A percentile compares a stretch with the other conserved stretches of the same genome.
phyloP scores from a whole-genome alignment of 2,888 invertebrate species.

The Brenthis ino region DNA sequence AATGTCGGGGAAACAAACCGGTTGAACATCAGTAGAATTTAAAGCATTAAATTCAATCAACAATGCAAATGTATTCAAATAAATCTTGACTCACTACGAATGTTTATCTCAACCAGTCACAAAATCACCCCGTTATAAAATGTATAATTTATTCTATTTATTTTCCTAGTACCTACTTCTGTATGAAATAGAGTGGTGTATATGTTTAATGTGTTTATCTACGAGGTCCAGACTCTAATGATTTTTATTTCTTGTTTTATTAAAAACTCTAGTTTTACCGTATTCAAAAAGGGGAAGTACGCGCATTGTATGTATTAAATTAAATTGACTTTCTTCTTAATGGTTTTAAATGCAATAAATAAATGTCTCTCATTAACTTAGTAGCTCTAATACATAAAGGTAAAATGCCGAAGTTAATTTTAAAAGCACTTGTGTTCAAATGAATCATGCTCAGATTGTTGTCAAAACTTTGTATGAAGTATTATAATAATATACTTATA shows the following conservation, averaged over 20 bases:
- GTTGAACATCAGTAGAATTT: conserved; percentile 48
- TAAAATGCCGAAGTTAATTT: too few species aligned
- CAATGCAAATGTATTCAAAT: conserved; percentile 56
- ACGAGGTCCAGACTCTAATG: background rate
- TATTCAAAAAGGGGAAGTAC: too few species aligned
- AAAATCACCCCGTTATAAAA: conserved; percentile 22
- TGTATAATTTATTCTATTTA: conserved; percentile 18
- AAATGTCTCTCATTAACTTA: too few species aligned
- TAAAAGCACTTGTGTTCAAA: too few species aligned
- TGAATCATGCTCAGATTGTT: too few species aligned
- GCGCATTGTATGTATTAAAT: too few species aligned
- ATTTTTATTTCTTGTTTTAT: background rate
- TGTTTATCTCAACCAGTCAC: conserved; percentile 22
- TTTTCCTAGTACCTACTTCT: conserved; percentile 5
- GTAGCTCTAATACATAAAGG: too few species aligned
- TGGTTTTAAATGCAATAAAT: too few species aligned
- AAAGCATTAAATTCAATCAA: conserved; percentile 48
- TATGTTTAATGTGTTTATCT: background rate
- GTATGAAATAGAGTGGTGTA: background rate
- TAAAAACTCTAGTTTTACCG: too few species aligned
- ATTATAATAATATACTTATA: too few species aligned
- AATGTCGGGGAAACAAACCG: conserved; percentile 44
- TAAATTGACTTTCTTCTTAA: too few species aligned
- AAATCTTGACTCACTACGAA: conserved; percentile 6
- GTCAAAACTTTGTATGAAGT: too few species aligned